These are phyloP conservation scores for Malurus leucopterus DNA, from an alignment of 2,797 vertebrate genomes.

Conservation along the genomic window DNA sequence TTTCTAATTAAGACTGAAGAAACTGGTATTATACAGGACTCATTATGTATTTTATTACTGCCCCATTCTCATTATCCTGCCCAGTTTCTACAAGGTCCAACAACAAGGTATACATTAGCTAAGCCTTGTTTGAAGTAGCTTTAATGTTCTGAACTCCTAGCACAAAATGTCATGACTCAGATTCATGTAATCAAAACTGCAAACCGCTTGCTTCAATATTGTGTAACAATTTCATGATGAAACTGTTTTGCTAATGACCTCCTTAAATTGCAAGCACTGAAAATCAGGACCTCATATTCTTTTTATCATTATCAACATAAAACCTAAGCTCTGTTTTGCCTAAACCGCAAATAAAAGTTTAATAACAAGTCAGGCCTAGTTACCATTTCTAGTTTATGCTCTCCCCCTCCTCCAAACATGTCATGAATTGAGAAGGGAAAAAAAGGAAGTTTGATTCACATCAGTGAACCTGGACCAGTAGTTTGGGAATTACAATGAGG, in stretches of 20 bases:
- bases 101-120: constrained; percentile 48
- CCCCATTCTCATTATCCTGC: constrained; percentile 27
- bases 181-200: constrained; percentile 51
- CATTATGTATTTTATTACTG: constrained; percentile 32
- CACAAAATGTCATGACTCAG: constrained; percentile 62
- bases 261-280: constrained; percentile 6
- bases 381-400: neutral
- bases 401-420: neutral
- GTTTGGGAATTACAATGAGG: constrained; percentile 16
- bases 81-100: constrained; percentile 34
- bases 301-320: neutral
- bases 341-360: neutral
- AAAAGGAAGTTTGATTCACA: neutral
- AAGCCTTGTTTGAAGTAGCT: constrained; percentile 60
- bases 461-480: constrained; percentile 20
- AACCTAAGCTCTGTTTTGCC: neutral
- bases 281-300: neutral
- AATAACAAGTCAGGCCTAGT: neutral
- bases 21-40: neutral
- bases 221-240: constrained; percentile 46
- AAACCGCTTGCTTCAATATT: constrained; percentile 55
- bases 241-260: constrained; percentile 49
- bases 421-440: neutral
- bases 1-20: constrained; percentile 41
- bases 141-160: constrained; percentile 52